Evolutionary conservation across 2,113 vertebrate species (phyloP).

Genomic region (Cinclus mexicanus): DNA sequence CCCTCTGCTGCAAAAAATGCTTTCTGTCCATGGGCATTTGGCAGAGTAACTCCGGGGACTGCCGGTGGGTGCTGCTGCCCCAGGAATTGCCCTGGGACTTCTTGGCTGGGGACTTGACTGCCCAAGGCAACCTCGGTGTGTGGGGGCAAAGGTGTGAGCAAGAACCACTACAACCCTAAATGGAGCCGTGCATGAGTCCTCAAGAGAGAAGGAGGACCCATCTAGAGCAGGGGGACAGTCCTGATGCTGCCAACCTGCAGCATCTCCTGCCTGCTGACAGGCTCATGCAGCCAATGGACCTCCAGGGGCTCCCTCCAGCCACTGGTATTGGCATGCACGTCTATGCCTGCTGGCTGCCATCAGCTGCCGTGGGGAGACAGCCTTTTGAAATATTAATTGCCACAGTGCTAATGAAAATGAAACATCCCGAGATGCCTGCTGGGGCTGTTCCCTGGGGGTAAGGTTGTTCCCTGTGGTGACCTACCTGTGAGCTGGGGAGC

Average conservation of each 20-base stretch:
- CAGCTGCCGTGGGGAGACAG: background rate
- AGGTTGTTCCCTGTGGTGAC: background rate
- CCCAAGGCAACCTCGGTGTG: rapidly evolving
- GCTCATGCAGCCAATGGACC: background rate
- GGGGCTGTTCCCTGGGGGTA: background rate
- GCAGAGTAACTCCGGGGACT: background rate
- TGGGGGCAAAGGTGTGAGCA: background rate
- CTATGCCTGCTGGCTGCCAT: background rate
- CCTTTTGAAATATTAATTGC: conserved; percentile 54
- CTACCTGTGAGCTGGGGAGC: conserved; percentile 90
- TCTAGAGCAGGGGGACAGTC: background rate
- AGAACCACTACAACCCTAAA: background rate
- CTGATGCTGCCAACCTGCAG: background rate
- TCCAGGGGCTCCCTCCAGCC: background rate
- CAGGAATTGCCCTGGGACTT: background rate
- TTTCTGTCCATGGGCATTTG: background rate
- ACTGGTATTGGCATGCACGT: rapidly evolving
- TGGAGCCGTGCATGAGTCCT: rapidly evolving
- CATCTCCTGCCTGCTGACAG: background rate
- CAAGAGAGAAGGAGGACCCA: background rate
- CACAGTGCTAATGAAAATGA: background rate
- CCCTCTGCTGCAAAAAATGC: background rate
- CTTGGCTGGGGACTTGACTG: background rate
- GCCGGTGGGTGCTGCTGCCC: background rate
- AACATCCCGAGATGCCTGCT: background rate